Conservation (phyloP, 2,888 invertebrate species). For the Linnaemya tessellans region DNA sequence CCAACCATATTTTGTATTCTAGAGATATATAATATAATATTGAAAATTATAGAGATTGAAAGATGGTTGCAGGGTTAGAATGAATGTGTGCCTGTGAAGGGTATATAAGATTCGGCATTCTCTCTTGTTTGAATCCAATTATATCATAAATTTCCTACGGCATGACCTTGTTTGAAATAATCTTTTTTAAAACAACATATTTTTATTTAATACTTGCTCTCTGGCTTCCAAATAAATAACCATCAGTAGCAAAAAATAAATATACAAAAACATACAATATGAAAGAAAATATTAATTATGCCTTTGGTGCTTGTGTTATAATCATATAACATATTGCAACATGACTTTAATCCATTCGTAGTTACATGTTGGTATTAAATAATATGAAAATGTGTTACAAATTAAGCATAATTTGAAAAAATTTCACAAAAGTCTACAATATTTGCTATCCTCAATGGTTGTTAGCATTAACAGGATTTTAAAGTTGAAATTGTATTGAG, state of each 20-base stretch:
- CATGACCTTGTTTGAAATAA: neutral
- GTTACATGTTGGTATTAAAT: slow-evolving; percentile 37
- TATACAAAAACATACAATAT: too few species aligned
- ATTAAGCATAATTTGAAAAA: slow-evolving; percentile 17
- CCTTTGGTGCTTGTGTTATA: neutral
- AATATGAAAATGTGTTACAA: neutral
- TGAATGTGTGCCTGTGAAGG: too few species aligned
- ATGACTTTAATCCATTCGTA: slow-evolving; percentile 20
- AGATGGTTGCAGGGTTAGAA: too few species aligned
- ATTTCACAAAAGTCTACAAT: neutral
- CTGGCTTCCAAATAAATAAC: neutral
- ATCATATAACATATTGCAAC: slow-evolving; percentile 17
- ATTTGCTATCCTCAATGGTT: slow-evolving; percentile 43
- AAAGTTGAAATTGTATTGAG: slow-evolving; percentile 69
- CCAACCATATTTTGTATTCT: too few species aligned
- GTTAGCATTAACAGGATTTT: slow-evolving; percentile 45
- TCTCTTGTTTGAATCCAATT: too few species aligned
- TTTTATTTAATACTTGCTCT: neutral
- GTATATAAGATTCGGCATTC: too few species aligned
- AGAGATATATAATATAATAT: too few species aligned
- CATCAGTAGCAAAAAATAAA: neutral
- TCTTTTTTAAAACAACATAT: neutral
- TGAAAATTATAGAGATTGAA: too few species aligned
- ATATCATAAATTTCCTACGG: neutral
- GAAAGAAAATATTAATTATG: slow-evolving; percentile 25